A percentile compares a stretch with the other conserved stretches of the same genome.
Conservation (phyloP, 64 coral and sea anemone species). For the Porites lutea region DNA sequence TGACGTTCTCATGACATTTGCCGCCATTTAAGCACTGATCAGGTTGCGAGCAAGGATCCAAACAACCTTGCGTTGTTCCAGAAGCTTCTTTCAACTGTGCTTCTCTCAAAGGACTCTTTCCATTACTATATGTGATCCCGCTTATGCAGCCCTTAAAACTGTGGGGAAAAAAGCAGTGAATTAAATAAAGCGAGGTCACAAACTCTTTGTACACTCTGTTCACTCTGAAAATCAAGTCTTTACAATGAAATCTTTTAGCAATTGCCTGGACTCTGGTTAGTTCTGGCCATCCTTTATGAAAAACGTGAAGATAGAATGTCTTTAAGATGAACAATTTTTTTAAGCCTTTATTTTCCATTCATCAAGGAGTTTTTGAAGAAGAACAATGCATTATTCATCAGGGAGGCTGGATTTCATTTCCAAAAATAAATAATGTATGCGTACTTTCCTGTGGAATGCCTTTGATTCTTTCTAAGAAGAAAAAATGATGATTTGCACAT, state of each 20-base stretch:
- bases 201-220: neutral
- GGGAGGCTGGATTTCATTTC: slow-evolving; percentile 27
- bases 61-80: slow-evolving; percentile 41
- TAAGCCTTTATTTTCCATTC: neutral
- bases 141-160: slow-evolving; percentile 71
- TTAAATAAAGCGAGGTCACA: neutral
- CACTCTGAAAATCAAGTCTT: too few species aligned
- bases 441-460: slow-evolving; percentile 32
- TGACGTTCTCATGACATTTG: slow-evolving; percentile 71
- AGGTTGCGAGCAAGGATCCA: slow-evolving; percentile 36
- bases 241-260: too few species aligned
- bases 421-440: slow-evolving; percentile 50
- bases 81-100: slow-evolving; percentile 37
- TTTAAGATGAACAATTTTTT: too few species aligned
- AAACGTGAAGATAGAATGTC: too few species aligned
- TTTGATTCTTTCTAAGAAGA: slow-evolving; percentile 9
- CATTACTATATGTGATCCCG: slow-evolving; percentile 42
- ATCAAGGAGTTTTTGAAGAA: slow-evolving; percentile 12
- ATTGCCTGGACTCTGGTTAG: too few species aligned
- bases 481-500: slow-evolving; percentile 30
- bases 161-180: neutral
- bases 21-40: slow-evolving; percentile 77
- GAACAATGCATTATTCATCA: slow-evolving; percentile 33
- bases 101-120: neutral
- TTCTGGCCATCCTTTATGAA: too few species aligned